A percentile compares a stretch with the other conserved stretches of the same genome.
Evolutionary conservation across 1,140 invertebrate species (phyloP).

Genomic region (Druon quercuslanigerum): DNA sequence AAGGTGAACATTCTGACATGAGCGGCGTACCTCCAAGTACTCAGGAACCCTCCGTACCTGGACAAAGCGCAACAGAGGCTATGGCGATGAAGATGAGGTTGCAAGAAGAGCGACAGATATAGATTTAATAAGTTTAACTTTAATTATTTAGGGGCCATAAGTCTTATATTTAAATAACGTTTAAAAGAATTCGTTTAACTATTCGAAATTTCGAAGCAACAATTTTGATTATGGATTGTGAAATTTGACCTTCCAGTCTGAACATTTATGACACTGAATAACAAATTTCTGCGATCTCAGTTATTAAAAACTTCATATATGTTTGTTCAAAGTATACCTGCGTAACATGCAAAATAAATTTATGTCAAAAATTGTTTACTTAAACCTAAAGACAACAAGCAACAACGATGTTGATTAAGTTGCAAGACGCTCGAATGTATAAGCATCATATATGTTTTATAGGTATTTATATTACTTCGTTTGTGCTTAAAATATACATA

Average conservation of each 20-base stretch:
- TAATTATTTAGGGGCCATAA: not conserved
- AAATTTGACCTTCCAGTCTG: not conserved
- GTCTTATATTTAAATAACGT: too few species aligned
- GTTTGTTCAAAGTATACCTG: not conserved
- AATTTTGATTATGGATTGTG: not conserved
- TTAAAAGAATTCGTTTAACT: not conserved
- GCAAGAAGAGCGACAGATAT: constrained; percentile 42
- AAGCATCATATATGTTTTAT: constrained; percentile 62
- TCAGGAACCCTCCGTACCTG: constrained; percentile 63
- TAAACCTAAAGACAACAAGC: not conserved
- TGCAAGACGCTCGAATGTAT: not conserved
- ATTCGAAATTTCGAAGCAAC: not conserved
- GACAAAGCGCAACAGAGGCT: constrained; percentile 63
- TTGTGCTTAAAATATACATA: constrained; percentile 65
- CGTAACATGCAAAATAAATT: constrained; percentile 35
- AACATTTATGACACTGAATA: not conserved
- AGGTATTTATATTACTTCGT: constrained; percentile 61
- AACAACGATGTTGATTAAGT: not conserved
- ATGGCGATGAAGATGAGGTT: constrained; percentile 63
- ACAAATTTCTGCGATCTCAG: not conserved
- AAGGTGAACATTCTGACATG: constrained; percentile 56
- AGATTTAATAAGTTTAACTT: not conserved
- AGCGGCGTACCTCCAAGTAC: constrained; percentile 59
- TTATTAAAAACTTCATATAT: constrained; percentile 15
- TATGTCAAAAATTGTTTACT: constrained; percentile 32